These are phyloP conservation scores for Phaethornis superciliosus DNA, from an alignment of 2,113 vertebrate species.

Conservation along the genomic window DNA sequence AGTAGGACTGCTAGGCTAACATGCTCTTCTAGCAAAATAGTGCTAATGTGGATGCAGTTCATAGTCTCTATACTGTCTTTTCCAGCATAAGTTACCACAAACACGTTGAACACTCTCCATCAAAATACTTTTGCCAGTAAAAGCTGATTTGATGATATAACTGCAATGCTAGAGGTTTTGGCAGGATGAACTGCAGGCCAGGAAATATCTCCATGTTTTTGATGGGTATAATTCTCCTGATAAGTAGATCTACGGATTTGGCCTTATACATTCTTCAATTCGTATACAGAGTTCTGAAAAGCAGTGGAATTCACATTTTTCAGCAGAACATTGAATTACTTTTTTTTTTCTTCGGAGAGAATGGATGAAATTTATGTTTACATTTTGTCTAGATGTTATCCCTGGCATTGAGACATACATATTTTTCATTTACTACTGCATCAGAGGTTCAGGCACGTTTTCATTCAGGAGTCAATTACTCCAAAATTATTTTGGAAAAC, in stretches of 20 bases:
- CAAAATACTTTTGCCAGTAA: background rate
- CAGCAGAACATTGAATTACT: background rate
- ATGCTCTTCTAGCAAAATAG: background rate
- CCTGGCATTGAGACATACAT: background rate
- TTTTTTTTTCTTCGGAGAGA: background rate
- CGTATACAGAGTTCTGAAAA: background rate
- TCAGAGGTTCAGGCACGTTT: background rate
- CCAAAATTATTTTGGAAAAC: constrained; percentile 11
- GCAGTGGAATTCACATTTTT: background rate
- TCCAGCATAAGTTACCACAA: background rate
- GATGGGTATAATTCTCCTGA: background rate
- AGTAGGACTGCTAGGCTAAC: background rate
- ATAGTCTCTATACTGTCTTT: background rate
- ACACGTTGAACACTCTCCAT: background rate
- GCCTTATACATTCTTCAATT: background rate
- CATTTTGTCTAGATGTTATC: background rate
- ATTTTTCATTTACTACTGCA: background rate
- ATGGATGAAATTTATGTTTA: background rate
- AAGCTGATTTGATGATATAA: background rate
- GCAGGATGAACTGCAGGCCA: background rate
- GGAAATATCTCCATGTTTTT: background rate
- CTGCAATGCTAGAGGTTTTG: background rate
- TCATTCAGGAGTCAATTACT: background rate
- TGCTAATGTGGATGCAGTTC: background rate
- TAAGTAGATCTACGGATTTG: background rate